Evolutionary conservation across 2,113 vertebrate genomes (phyloP), one percentile per base, ranked within the genome.

Genomic region (Saguinus midas): DNA sequence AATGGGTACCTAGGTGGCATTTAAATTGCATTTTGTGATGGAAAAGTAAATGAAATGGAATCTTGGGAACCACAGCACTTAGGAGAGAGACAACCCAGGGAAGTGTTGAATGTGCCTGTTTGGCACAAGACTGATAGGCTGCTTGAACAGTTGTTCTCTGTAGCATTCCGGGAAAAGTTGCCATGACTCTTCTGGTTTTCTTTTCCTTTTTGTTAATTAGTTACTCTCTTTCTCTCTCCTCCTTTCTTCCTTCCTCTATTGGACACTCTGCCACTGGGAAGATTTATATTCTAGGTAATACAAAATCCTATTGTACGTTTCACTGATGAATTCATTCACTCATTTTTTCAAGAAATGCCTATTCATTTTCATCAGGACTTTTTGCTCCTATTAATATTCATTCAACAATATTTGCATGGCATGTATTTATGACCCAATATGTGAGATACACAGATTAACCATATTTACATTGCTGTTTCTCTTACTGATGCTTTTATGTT

Each of bases 21-120:
- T 84, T 78, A 50, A 20, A 86, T 35, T 18, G 2, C 8, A 18
- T 35, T 0, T 82, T 78, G 25, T 40, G 18, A n/a, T 18, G 2
- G 29, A 23, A 85, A 81, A 79, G 61, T 85, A 0, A 83, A 78
- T 35, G 17, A 96, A 83, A 92, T 11, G 3, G 43, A 70, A 57
- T 23, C 16, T 48, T 85, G 45, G 35, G 12, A 88, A 94, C 40
- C 1, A 87, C 17, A 58, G 8, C 45, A 23, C 8, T 43, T 35
- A 79, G 5, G 83, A 32, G 5, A 43, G 2, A 35, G 16, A 37
- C 18, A 10, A 40, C 20, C 7, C 45, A 61, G 7, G 1, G 4
- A 40, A 21, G 0, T 43, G 1, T 35, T 76, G 32, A 92, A 0
- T 5, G 1, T 20, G 3, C 29, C 48, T 21, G 2, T 4, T 80